Conservation (phyloP, 2,797 vertebrate species). For the Garrulus glandarius region DNA sequence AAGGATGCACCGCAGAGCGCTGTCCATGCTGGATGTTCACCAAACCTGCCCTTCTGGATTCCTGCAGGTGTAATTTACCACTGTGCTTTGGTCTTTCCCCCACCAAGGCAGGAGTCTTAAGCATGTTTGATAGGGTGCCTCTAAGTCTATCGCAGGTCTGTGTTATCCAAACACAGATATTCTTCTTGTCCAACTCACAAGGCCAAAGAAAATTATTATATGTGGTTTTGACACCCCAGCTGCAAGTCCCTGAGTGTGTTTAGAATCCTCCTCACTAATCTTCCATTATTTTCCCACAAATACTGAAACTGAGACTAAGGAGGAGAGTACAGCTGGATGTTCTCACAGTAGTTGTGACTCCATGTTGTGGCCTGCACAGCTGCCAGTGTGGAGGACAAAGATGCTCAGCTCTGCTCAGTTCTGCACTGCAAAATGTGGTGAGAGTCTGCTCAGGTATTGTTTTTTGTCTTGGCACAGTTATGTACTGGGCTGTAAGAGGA, state of each 20-base stretch:
- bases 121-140: neutral
- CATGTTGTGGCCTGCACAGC: neutral
- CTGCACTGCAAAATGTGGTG: fast-evolving
- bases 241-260: neutral
- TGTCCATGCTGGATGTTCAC: neutral
- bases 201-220: neutral
- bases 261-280: neutral
- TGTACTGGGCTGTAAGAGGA: neutral
- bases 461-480: neutral
- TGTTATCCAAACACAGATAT: neutral
- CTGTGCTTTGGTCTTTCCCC: neutral
- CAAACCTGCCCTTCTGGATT: neutral
- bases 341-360: neutral
- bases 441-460: neutral
- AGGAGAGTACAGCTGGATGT: neutral
- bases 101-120: neutral
- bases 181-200: neutral
- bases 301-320: neutral
- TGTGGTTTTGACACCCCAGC: neutral
- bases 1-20: fast-evolving
- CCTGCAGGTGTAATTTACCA: neutral
- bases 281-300: neutral
- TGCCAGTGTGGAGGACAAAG: neutral
- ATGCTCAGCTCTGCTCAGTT: neutral
- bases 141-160: neutral